Percentiles rank a stretch among this genome's conserved stretches.
Conservation (phyloP, 92 coral and sea anemone genomes). For the Epizoanthus stellaris region DNA sequence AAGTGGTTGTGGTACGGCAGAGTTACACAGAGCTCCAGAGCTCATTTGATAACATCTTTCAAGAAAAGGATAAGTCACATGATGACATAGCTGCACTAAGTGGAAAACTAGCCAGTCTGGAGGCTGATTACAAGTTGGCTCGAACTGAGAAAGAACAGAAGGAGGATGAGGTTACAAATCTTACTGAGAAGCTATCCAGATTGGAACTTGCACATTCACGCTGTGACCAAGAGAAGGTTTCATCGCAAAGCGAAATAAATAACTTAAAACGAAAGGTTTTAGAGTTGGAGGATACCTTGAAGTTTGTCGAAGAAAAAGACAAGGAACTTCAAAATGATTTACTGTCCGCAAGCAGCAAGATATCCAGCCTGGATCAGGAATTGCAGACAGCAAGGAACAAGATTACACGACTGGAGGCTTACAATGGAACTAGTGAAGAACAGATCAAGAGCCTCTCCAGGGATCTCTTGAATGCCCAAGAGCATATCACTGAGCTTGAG, state of each 20-base stretch:
- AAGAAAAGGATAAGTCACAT: constrained; percentile 63
- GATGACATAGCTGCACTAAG: constrained; percentile 55
- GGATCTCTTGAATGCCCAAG: constrained; percentile 65
- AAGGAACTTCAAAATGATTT: constrained; percentile 76
- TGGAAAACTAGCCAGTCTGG: constrained; percentile 61
- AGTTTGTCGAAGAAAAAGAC: constrained; percentile 60
- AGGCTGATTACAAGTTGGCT: constrained; percentile 61
- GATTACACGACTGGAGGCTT: constrained; percentile 81
- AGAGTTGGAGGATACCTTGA: constrained; percentile 65
- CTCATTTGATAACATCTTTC: constrained; percentile 49
- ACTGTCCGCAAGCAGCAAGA: constrained; percentile 68
- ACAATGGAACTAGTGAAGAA: constrained; percentile 60
- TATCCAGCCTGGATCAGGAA: constrained; percentile 80
- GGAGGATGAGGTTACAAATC: constrained; percentile 62
- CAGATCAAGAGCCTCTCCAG: constrained; percentile 66
- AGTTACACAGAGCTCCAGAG: constrained; percentile 64
- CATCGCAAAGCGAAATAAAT: constrained; percentile 57
- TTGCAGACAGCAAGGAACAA: constrained; percentile 69
- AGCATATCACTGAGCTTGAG: constrained; percentile 73
- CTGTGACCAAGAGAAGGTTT: constrained; percentile 50
- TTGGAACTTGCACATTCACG: constrained; percentile 67
- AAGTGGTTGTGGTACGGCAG: constrained; percentile 55
- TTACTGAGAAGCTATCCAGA: constrained; percentile 64
- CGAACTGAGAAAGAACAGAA: constrained; percentile 59
- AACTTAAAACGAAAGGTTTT: constrained; percentile 52